A percentile compares a stretch with the other conserved stretches of the same genome.
phyloP scores from a whole-genome alignment of 2,797 vertebrate genomes.

The Xerus rutilus region DNA sequence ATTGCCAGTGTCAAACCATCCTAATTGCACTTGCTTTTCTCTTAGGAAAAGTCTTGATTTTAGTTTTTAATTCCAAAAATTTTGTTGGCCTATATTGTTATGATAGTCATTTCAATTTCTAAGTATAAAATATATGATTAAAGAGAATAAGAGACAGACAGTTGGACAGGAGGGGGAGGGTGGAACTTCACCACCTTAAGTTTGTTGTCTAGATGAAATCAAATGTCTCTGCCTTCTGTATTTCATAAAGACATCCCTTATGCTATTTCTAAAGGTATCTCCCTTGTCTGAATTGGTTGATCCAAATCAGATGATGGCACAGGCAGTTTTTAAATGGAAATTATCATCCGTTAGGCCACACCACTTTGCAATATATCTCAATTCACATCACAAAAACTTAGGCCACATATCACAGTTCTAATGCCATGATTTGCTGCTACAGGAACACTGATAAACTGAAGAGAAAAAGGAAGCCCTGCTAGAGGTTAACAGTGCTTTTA shows the following conservation, averaged over 20 bases:
- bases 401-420: background rate
- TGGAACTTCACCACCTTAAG: background rate
- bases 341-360: background rate
- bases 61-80: conserved; percentile 37
- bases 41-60: background rate
- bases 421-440: background rate
- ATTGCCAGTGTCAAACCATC: background rate
- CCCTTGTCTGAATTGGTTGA: background rate
- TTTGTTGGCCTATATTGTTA: background rate
- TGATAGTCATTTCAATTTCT: background rate
- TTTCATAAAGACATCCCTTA: background rate
- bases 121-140: background rate
- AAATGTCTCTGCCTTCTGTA: background rate
- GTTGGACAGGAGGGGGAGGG: background rate
- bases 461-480: background rate
- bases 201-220: background rate
- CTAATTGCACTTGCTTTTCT: background rate
- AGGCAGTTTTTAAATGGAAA: background rate
- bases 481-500: background rate
- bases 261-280: background rate
- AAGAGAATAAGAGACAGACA: background rate
- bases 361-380: background rate
- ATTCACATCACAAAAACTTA: background rate
- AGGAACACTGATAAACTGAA: background rate
- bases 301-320: background rate